These are phyloP conservation scores for Monomorium pharaonis DNA, from an alignment of 1,140 invertebrate genomes.

Conservation along the genomic window DNA sequence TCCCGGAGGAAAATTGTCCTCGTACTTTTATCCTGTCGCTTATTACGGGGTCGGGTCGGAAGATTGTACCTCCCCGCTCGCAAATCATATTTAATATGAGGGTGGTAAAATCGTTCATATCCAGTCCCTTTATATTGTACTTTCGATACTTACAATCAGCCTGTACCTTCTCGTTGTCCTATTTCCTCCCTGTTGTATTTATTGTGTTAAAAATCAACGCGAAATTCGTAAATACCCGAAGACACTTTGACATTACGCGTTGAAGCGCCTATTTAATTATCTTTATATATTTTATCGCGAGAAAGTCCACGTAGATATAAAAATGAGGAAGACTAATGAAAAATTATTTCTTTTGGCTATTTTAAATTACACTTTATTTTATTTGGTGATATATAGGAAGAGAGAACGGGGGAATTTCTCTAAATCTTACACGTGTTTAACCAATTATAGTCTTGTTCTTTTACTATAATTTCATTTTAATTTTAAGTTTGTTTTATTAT, in stretches of 20 bases:
- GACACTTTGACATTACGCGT: not conserved
- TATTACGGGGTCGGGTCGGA: constrained; percentile 23
- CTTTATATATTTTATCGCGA: not conserved
- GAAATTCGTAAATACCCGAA: not conserved
- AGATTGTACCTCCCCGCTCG: constrained; percentile 14
- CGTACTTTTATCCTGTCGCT: constrained; percentile 45
- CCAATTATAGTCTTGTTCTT: not conserved
- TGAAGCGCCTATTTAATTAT: not conserved
- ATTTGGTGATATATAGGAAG: not conserved
- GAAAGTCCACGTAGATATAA: not conserved
- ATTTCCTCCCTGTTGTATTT: not conserved
- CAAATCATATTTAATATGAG: constrained; percentile 51
- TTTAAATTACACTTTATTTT: constrained; percentile 2
- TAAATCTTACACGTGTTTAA: not conserved
- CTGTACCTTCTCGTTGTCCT: too few species aligned
- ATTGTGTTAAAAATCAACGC: not conserved
- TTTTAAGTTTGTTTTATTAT: too few species aligned
- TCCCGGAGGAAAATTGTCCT: constrained; percentile 33
- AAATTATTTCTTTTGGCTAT: not conserved
- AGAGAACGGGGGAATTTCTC: too few species aligned
- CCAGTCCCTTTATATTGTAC: constrained; percentile 1
- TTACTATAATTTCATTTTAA: not conserved
- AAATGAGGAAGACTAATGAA: not conserved
- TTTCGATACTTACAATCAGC: constrained; percentile 16
- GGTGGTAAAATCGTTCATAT: constrained; percentile 17